Percentiles rank a stretch among this genome's conserved stretches.
Conservation (phyloP, 2,797 vertebrate species). For the Enteromius paludinosus region DNA sequence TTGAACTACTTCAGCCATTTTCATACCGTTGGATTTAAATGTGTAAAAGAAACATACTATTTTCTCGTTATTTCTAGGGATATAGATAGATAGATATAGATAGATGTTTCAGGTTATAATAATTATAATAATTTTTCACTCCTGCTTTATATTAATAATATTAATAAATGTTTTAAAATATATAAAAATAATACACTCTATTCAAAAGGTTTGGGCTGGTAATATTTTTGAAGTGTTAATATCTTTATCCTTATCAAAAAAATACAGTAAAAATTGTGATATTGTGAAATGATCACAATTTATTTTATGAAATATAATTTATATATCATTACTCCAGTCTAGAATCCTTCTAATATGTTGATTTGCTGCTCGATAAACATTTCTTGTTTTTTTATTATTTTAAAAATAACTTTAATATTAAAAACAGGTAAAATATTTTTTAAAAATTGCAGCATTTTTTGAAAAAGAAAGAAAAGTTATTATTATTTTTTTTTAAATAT, state of each 20-base stretch:
- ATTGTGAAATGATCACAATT: background rate
- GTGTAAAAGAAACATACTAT: background rate
- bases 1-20: background rate
- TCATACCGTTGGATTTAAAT: background rate
- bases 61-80: too few species aligned
- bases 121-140: background rate
- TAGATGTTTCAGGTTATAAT: background rate
- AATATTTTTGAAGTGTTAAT: background rate
- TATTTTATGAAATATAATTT: background rate
- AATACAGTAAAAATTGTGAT: background rate
- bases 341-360: background rate
- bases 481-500: too few species aligned
- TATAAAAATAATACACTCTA: background rate
- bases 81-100: background rate
- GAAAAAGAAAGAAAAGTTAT: too few species aligned
- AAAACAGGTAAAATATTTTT: background rate
- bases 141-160: too few species aligned
- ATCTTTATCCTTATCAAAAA: background rate
- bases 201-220: background rate
- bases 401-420: too few species aligned
- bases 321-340: background rate
- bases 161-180: background rate
- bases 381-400: background rate
- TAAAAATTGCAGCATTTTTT: too few species aligned
- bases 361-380: background rate